Evolutionary conservation across 2,797 vertebrate genomes (phyloP), one percentile per base, ranked within the genome.

Genomic region (Myotis vivesi): DNA sequence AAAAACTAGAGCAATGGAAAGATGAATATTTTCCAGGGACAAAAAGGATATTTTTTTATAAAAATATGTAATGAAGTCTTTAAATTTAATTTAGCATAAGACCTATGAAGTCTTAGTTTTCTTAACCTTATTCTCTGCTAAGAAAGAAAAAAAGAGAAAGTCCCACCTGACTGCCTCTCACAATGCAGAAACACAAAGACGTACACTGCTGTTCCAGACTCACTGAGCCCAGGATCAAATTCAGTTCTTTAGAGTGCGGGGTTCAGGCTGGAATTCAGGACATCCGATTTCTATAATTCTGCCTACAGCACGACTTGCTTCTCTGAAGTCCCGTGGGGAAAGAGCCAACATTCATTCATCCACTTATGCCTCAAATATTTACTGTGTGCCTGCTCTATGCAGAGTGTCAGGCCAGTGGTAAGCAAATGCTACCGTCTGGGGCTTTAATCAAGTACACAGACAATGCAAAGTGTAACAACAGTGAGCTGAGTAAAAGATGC

Each of bases 141-240:
- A 76, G 59, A 41, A 68, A 72, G 36, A 69, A 72, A 86, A 86
- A 41, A 71, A 92, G 72, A 68, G 30, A 12, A 80, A 81, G 57
- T 46, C 51, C 8, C 16, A 36, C 33, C 7, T 82, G 55, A 64
- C 23, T n/a, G 17, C n/a, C 68, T 76, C n/a, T 66, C 33, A 0
- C 6, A 82, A 36, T 8, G 16, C 19, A 23, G 49, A 20, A 77
- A 36, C 22, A 44, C 53, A 55, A 7, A 83, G 44, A 49, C 10
- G 3, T 1, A 12, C 23, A 25, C 23, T 33, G 25, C 17, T 11
- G 2, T 68, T 41, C 57, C 36, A 0, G 2, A 10, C 19, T 33
- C 8, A 5, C 41, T 19, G 69, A 79, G 53, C 33, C 46, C 38
- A 3, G 16, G 12, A 12, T 16, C 28, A 19, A 20, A 49, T 13